phyloP scores from a whole-genome alignment of 2,113 vertebrate genomes.

The Gobio gobio region DNA sequence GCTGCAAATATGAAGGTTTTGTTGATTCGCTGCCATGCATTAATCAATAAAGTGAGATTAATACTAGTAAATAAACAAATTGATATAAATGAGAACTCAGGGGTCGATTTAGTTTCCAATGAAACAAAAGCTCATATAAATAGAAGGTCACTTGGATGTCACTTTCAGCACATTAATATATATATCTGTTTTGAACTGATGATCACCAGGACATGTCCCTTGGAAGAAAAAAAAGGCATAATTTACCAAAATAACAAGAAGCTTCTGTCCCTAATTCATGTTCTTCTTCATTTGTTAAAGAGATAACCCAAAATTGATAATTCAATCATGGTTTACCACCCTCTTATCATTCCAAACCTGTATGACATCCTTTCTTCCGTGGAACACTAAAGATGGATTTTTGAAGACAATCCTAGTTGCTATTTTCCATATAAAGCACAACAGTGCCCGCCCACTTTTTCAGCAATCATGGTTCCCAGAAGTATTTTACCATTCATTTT shows the following conservation, averaged over 20 bases:
- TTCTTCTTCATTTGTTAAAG: neutral
- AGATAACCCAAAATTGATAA: neutral
- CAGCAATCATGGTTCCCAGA: neutral
- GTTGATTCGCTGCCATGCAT: constrained; percentile 84
- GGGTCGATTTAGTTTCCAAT: constrained; percentile 92
- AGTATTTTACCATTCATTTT: neutral
- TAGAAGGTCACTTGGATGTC: neutral
- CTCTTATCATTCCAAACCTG: constrained; percentile 9
- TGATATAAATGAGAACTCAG: constrained; percentile 78
- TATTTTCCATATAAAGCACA: neutral
- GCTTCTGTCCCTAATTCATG: neutral
- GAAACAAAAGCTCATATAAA: constrained; percentile 40
- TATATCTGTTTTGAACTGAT: neutral
- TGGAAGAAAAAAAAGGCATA: neutral
- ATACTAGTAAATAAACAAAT: constrained; percentile 72
- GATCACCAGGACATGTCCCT: neutral
- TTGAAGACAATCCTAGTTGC: neutral
- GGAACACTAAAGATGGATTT: neutral
- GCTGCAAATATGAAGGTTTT: constrained; percentile 51
- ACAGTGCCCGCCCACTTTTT: neutral
- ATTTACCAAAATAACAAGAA: neutral
- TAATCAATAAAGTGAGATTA: constrained; percentile 79
- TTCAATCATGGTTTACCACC: neutral
- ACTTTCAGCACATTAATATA: neutral
- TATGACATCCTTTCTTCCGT: neutral